These are phyloP conservation scores for Chelmon rostratus DNA, from an alignment of 2,797 vertebrate genomes.

Conservation along the genomic window DNA sequence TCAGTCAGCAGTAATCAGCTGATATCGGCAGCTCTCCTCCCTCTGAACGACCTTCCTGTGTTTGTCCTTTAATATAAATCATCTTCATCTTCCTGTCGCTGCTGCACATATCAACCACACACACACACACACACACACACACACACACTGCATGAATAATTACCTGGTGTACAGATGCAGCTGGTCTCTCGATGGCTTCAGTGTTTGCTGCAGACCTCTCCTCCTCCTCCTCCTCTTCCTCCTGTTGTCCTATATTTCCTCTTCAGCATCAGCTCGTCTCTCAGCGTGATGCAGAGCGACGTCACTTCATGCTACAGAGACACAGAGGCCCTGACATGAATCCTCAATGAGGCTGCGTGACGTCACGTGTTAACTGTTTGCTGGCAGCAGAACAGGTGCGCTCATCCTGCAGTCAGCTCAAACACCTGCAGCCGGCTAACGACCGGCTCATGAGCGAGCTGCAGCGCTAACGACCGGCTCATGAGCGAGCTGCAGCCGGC, in stretches of 20 bases:
- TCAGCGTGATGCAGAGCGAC: slow-evolving; percentile 57
- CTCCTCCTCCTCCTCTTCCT: slow-evolving; percentile 52
- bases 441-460: no score
- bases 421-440: no score
- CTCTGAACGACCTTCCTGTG: slow-evolving; percentile 40
- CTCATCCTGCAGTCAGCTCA: not conserved
- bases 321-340: slow-evolving; percentile 41
- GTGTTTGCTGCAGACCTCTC: slow-evolving; percentile 53
- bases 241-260: slow-evolving; percentile 57
- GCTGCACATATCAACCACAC: not conserved
- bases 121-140: not conserved
- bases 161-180: slow-evolving; percentile 77
- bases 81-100: not conserved
- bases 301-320: slow-evolving; percentile 42
- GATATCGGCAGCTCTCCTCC: not conserved
- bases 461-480: no score
- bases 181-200: slow-evolving; percentile 50
- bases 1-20: not conserved
- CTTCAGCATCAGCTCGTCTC: slow-evolving; percentile 39
- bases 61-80: not conserved
- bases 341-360: slow-evolving; percentile 17
- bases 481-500: no score
- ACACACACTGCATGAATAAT: slow-evolving; percentile 26
- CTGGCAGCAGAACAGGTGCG: slow-evolving; percentile 7
- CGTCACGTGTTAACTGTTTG: slow-evolving; percentile 43